Evolutionary conservation across 2,888 invertebrate genomes (phyloP), one percentile per base, ranked within the genome.

Genomic region (Drosophila fulvimacula): DNA sequence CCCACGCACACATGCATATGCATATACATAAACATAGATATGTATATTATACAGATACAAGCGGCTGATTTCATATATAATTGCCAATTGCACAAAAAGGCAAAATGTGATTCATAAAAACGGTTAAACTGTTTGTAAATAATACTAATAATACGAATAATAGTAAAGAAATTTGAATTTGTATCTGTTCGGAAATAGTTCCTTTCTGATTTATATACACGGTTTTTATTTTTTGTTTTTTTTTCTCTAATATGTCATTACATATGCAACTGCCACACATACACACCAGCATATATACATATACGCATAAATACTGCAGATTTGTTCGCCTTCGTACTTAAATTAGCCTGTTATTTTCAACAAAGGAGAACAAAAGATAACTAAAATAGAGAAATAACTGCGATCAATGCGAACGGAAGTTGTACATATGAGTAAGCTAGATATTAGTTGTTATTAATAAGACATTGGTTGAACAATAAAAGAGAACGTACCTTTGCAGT

Each of bases 391-490:
- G n/a, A 10, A 46, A 39, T 24, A 51, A 58, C 11, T 38, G 11
- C 52, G n/a, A 52, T 52, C 24, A 15, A 52, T 34, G 34, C 58
- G 52, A 66, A 69, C 46, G 64, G 60, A 56, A 67, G 44, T 68
- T 80, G 78, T 78, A 83, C 46, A 80, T 80, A 79, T 52, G 48
- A 34, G 55, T 79, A 81, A 79, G 58, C 38, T 82, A 79, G 67
- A 32, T 48, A 46, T 66, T 73, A 81, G 68, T 58, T 67, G 24
- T 70, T 68, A 56, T 64, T 36, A 44, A 49, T 81, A 81, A 83
- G 67, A 61, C 52, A 48, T 48, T 39, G 66, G 69, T 81, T 82
- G 62, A 71, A 72, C 65, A 83, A 75, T 70, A 59, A 75, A 67
- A 48, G n/a, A 63, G 44, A 53, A 76, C 62, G 52, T 76, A 72